Percentiles rank a stretch among this genome's conserved stretches.
Conservation (phyloP, 2,797 vertebrate genomes). For the Paramormyrops hopkinsi region DNA sequence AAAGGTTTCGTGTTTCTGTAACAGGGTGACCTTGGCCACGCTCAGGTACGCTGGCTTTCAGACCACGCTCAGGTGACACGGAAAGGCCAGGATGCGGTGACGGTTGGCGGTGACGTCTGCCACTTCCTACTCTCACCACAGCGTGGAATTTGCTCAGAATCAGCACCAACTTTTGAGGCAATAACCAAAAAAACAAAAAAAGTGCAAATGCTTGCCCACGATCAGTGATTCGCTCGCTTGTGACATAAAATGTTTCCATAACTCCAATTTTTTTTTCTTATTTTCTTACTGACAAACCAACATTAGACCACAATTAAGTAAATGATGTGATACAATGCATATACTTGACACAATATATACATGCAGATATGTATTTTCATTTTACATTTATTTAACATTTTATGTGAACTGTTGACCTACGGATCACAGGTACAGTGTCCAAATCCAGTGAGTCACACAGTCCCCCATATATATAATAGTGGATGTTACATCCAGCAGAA, state of each 20-base stretch:
- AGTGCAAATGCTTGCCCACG: constrained; percentile 20
- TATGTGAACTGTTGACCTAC: not conserved
- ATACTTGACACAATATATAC: not conserved
- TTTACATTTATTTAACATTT: not conserved
- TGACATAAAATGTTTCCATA: constrained; percentile 23
- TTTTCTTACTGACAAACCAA: not conserved
- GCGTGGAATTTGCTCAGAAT: constrained; percentile 24
- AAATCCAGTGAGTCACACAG: not conserved
- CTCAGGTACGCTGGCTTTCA: not conserved
- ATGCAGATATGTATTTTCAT: not conserved
- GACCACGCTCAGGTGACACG: not conserved
- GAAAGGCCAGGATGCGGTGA: not conserved
- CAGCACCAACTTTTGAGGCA: constrained; percentile 18
- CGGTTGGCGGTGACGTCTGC: not conserved
- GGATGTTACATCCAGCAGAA: not conserved
- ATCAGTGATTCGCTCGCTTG: not conserved
- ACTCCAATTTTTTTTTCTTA: not conserved
- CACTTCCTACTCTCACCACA: constrained; percentile 27
- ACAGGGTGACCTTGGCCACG: not conserved
- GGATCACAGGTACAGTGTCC: not conserved
- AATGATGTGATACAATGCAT: not conserved
- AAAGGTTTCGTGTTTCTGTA: not conserved
- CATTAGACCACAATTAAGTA: not conserved
- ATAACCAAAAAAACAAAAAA: constrained; percentile 31
- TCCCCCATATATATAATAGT: not conserved